Evolutionary conservation across 2,888 invertebrate genomes (phyloP).

Genomic region (Odontomyia ornata): DNA sequence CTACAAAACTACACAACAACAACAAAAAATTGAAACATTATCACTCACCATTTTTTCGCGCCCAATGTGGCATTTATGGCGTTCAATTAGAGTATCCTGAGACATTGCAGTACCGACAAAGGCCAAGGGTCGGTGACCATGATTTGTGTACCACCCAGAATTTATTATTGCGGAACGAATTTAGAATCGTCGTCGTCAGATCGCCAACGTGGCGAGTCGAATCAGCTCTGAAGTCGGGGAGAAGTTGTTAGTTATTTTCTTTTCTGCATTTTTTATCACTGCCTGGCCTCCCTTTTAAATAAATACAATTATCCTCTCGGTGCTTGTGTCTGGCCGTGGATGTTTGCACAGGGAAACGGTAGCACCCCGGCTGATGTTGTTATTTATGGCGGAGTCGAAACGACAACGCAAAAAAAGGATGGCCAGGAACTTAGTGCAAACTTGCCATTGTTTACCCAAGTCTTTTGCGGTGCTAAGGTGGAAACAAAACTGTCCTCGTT

Average conservation of each 20-base stretch:
- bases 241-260: not conserved
- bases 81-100: not conserved
- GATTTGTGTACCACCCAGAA: not conserved
- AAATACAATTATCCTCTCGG: slow-evolving; percentile 15
- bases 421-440: not conserved
- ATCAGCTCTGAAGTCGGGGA: not conserved
- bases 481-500: not conserved
- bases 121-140: slow-evolving; percentile 7
- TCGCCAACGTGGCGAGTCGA: too few relatives aligned
- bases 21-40: not conserved
- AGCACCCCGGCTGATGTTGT: not conserved
- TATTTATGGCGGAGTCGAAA: slow-evolving; percentile 2
- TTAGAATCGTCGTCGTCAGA: not conserved
- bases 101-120: not conserved
- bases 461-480: slow-evolving; percentile 24
- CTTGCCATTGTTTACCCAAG: slow-evolving; percentile 34
- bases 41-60: not conserved
- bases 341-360: not conserved
- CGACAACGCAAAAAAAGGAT: not conserved
- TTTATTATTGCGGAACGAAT: slow-evolving; percentile 2
- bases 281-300: not conserved
- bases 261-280: not conserved
- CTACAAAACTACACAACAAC: not conserved
- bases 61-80: not conserved
- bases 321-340: slow-evolving; percentile 4